Conservation (phyloP, 2,888 invertebrate genomes). For the Mesorhabditis sp. region DNA sequence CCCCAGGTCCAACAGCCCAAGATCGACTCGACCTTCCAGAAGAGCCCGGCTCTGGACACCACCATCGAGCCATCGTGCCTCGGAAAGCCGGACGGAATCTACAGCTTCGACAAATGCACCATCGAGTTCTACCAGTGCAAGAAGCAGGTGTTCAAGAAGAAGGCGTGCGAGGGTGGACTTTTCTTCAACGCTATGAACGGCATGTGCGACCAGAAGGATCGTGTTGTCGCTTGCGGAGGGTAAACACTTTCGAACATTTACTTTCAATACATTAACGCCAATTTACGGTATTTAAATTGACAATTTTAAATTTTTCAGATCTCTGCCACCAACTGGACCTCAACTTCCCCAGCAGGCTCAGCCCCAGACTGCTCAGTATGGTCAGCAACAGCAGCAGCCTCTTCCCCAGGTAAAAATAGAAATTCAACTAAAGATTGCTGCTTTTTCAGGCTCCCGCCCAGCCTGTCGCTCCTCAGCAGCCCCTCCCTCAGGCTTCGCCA, state of each 20-base stretch:
- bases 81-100: constrained; percentile 28
- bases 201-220: constrained; percentile 30
- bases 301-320: background rate
- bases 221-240: constrained; percentile 26
- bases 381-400: too few relatives aligned
- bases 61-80: background rate
- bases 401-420: too few relatives aligned
- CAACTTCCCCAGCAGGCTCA: background rate
- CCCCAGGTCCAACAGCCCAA: too few relatives aligned
- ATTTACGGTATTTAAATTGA: background rate
- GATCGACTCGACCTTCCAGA: background rate
- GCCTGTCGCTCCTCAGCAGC: too few relatives aligned
- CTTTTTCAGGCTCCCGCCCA: too few relatives aligned
- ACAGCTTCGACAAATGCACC: constrained; percentile 30
- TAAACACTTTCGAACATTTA: constrained; percentile 1
- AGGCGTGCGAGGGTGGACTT: constrained; percentile 22
- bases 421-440: too few relatives aligned
- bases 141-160: background rate
- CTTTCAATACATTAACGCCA: background rate
- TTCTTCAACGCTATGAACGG: constrained; percentile 32
- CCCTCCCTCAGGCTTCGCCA: too few relatives aligned
- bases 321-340: background rate
- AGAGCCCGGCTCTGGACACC: background rate
- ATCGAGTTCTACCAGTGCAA: constrained; percentile 30
- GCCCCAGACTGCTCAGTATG: too few relatives aligned